Evolutionary conservation across 1,140 invertebrate genomes (phyloP).

Genomic region (Whitmania pigra): DNA sequence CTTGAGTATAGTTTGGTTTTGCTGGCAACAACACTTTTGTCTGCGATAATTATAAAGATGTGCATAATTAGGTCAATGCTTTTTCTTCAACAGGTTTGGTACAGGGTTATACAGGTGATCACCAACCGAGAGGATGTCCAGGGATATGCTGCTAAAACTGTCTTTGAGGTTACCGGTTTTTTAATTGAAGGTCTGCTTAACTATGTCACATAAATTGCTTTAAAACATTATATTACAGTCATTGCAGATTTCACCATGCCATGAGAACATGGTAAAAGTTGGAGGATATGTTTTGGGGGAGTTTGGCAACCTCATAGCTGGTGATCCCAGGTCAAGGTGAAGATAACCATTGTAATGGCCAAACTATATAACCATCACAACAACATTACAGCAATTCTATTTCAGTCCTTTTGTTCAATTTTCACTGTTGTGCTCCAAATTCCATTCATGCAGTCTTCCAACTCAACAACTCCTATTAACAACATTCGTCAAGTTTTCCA

Average conservation of each 20-base stretch:
- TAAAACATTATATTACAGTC: constrained; percentile 48
- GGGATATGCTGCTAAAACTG: constrained; percentile 97
- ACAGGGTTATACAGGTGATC: constrained; percentile 98
- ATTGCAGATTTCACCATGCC: constrained; percentile 91
- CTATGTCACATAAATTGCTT: too few relatives aligned
- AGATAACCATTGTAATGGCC: background rate
- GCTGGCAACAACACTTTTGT: too few relatives aligned
- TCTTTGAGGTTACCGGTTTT: constrained; percentile 81
- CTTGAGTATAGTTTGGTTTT: too few relatives aligned
- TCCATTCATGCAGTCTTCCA: constrained; percentile 84
- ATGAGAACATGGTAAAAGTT: constrained; percentile 99
- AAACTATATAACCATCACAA: background rate
- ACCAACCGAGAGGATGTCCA: constrained; percentile 95
- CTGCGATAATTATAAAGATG: too few relatives aligned
- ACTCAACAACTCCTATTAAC: constrained; percentile 89
- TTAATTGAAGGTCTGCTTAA: too few relatives aligned
- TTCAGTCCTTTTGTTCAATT: constrained; percentile 82
- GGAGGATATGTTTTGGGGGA: constrained; percentile 98
- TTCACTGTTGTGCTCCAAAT: constrained; percentile 86
- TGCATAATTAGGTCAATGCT: background rate
- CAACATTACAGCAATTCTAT: background rate
- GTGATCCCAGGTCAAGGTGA: constrained; percentile 75
- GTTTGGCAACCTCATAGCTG: constrained; percentile 98
- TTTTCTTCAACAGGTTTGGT: constrained; percentile 69
- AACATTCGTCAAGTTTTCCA: constrained; percentile 98